Evolutionary conservation across 2,113 vertebrate species (phyloP).

Genomic region (Morone saxatilis): DNA sequence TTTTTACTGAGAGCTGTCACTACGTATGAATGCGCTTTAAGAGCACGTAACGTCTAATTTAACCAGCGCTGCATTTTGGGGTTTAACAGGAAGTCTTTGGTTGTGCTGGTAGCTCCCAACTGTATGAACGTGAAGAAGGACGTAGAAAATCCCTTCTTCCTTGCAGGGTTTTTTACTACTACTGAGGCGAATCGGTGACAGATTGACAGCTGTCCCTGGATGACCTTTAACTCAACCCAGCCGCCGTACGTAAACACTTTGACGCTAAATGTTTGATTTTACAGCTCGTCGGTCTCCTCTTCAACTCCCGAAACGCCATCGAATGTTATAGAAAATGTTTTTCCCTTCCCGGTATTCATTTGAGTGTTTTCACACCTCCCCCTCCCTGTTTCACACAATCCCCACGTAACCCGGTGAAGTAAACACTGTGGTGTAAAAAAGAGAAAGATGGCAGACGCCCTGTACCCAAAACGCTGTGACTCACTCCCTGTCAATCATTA

Average conservation of each 20-base stretch:
- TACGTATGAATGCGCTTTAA: neutral
- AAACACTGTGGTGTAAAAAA: neutral
- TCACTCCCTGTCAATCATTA: conserved; percentile 44
- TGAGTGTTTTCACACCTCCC: neutral
- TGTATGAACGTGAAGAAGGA: neutral
- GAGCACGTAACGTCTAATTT: neutral
- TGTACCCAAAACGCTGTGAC: neutral
- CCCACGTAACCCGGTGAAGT: neutral
- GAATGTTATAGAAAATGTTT: too few species aligned
- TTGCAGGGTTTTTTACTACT: neutral
- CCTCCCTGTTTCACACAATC: neutral
- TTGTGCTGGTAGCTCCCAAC: neutral
- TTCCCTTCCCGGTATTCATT: neutral
- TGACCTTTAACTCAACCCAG: conserved; percentile 3
- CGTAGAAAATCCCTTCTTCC: neutral
- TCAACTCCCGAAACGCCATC: too few species aligned
- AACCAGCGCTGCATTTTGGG: neutral
- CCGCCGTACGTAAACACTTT: neutral
- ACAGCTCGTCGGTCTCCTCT: neutral
- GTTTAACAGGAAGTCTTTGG: neutral
- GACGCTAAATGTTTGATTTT: too few species aligned
- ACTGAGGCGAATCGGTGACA: neutral
- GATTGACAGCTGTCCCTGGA: conserved; percentile 2
- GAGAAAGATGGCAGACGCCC: neutral
- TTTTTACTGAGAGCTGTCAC: neutral